These are phyloP conservation scores for Helicoverpa assulta DNA, from an alignment of 2,888 invertebrate species.

Conservation along the genomic window DNA sequence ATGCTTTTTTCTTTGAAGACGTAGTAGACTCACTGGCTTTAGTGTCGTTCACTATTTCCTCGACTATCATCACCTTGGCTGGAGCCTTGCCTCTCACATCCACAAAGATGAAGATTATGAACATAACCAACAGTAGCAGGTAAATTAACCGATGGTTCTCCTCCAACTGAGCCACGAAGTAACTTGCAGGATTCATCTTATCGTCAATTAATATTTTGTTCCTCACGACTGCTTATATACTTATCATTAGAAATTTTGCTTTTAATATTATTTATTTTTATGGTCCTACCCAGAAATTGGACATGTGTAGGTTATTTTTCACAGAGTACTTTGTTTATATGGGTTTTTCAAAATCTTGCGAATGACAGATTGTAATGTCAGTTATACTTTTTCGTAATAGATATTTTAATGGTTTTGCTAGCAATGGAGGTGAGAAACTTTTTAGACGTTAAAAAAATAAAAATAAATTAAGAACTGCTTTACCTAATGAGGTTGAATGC, in stretches of 20 bases:
- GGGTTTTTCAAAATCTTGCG: constrained; percentile 25
- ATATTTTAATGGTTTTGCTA: background rate
- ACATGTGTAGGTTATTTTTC: constrained; percentile 18
- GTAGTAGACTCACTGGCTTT: constrained; percentile 15
- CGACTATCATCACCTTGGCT: constrained; percentile 17
- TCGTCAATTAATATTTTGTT: background rate
- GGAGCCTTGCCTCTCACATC: constrained; percentile 31
- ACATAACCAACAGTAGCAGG: constrained; percentile 48
- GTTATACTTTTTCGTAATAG: constrained; percentile 31
- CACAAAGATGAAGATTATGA: constrained; percentile 47
- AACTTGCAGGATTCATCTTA: constrained; percentile 57
- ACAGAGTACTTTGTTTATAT: background rate
- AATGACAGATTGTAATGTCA: constrained; percentile 17
- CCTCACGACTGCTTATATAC: background rate
- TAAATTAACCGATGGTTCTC: constrained; percentile 53
- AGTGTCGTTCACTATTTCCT: constrained; percentile 9
- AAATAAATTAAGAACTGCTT: constrained; percentile 13
- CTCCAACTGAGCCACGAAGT: constrained; percentile 43
- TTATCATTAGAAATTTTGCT: constrained; percentile 51
- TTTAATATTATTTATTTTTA: constrained; percentile 10
- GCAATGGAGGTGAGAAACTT: constrained; percentile 20
- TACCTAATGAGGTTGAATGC: background rate
- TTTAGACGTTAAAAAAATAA: background rate
- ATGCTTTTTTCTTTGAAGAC: constrained; percentile 23
- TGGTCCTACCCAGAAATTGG: constrained; percentile 16